Evolutionary conservation across 2,888 invertebrate species (phyloP), one percentile per base, ranked within the genome.

Genomic region (Cryptocheilus praepositus): DNA sequence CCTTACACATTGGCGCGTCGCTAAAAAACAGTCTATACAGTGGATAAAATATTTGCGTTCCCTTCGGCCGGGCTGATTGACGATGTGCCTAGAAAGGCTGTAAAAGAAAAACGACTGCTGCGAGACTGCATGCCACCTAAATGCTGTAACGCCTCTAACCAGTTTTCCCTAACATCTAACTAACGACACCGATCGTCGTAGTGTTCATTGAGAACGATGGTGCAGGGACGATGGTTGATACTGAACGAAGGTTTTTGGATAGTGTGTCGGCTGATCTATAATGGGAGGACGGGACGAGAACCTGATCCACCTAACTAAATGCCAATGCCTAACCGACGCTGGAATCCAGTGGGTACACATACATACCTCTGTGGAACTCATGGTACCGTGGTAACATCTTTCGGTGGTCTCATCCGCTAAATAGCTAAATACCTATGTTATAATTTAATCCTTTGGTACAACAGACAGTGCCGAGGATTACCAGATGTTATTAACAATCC

Each of bases 1-100:
- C 70, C 58, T 36, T 66, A 58, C 53, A 60, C 43, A 61, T 64
- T 36, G 4, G 36, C 36, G 36, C 54, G 46, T 70, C 45, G 36
- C 63, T 58, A 53, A 64, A 21, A 49, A 75, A 70, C 71, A 73
- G 75, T 67, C 74, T 79, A 81, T 72, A 78, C 74, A 66, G 65
- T 58, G 62, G 63, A 51, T 70, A 54, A 64, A 76, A 65, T 65
- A 73, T 79, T 73, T 76, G 76, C 80, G 77, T 74, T 80, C 79
- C 80, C 76, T 76, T 67, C 67, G 79, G 79, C 79, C 81, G 84
- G 84, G 84, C 85, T 86, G 84, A 83, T 81, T 83, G 36, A 36
- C 36, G 36, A 81, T 83, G 87, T 81, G 85, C 88, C 88, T 89
- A 87, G 81, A 85, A 84, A 83, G 83, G 87, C 86, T 88, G 87